These are phyloP conservation scores for Hyposmocoma kahamanoa DNA, from an alignment of 1,140 invertebrate species.

Conservation along the genomic window DNA sequence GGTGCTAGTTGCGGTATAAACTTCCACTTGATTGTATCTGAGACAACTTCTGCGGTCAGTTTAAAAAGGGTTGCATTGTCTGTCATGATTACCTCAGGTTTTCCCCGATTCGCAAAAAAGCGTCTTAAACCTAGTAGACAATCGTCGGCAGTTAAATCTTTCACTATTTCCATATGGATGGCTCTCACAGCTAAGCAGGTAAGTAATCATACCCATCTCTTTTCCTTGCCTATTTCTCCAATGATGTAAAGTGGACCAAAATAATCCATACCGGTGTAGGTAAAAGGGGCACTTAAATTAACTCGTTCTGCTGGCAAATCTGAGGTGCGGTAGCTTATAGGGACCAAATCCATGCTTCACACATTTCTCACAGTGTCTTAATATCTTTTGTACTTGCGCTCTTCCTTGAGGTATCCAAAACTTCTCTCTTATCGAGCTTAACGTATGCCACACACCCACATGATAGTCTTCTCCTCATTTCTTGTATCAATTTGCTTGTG, in stretches of 20 bases:
- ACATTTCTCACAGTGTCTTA: conserved; percentile 1
- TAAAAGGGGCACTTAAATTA: conserved; percentile 1
- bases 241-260: conserved; percentile 6
- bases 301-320: conserved; percentile 8
- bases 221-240: conserved; percentile 13
- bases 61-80: conserved; percentile 11
- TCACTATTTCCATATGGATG: conserved; percentile 37
- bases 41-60: conserved; percentile 4
- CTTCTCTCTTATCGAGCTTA: conserved; percentile 5
- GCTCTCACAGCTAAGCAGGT: conserved; percentile 31
- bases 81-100: conserved; percentile 37
- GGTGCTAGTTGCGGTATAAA: conserved; percentile 12
- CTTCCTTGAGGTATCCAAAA: conserved; percentile 13
- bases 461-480: conserved; percentile 9
- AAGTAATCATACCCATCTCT: conserved; percentile 35
- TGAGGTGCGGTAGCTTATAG: conserved; percentile 5
- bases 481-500: neutral
- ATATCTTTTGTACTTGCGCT: conserved; percentile 4
- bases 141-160: conserved; percentile 25
- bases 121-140: conserved; percentile 29
- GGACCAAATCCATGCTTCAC: conserved; percentile 8
- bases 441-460: conserved; percentile 4
- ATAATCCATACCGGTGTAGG: conserved; percentile 10
- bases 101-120: conserved; percentile 33
- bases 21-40: conserved; percentile 5